Evolutionary conservation across 2,888 invertebrate species (phyloP).

Genomic region (Horisme vitalbata): DNA sequence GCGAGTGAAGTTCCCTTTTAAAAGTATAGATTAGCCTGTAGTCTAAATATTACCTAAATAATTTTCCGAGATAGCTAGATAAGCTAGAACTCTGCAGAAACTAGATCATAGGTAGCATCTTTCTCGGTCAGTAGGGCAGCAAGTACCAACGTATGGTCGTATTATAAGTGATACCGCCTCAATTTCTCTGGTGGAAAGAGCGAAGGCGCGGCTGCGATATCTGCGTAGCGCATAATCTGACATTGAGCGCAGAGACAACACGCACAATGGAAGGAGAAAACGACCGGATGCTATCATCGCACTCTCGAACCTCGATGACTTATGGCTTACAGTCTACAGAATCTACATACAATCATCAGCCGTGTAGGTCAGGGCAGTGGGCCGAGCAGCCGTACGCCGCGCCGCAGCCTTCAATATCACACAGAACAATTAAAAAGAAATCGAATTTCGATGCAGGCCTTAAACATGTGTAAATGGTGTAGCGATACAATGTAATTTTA

Average conservation of each 20-base stretch:
- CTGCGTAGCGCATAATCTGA: conserved; percentile 24
- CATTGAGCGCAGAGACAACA: conserved; percentile 34
- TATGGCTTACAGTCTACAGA: conserved; percentile 76
- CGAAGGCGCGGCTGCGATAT: conserved; percentile 46
- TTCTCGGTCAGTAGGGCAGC: conserved; percentile 70
- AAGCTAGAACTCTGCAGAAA: conserved; percentile 32
- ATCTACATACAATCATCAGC: conserved; percentile 80
- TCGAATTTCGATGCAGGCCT: no score
- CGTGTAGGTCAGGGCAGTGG: conserved; percentile 78
- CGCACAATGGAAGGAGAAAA: conserved; percentile 70
- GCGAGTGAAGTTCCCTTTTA: no score
- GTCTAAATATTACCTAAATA: conserved; percentile 7
- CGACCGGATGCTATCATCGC: conserved; percentile 74
- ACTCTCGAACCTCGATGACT: conserved; percentile 60
- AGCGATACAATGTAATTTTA: no score
- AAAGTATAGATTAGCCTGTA: not conserved
- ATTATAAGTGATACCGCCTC: conserved; percentile 67
- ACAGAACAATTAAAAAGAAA: conserved; percentile 24
- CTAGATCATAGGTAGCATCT: conserved; percentile 48
- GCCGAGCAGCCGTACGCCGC: conserved; percentile 55
- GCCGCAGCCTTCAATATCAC: conserved; percentile 21
- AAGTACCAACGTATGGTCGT: conserved; percentile 53
- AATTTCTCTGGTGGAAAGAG: conserved; percentile 61
- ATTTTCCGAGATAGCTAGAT: conserved; percentile 18
- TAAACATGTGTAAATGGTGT: no score